Percentiles rank a stretch among this genome's conserved stretches.
These are phyloP conservation scores for Phataginus tetradactyla DNA, from an alignment of 2,797 vertebrate genomes.

Conservation along the genomic window DNA sequence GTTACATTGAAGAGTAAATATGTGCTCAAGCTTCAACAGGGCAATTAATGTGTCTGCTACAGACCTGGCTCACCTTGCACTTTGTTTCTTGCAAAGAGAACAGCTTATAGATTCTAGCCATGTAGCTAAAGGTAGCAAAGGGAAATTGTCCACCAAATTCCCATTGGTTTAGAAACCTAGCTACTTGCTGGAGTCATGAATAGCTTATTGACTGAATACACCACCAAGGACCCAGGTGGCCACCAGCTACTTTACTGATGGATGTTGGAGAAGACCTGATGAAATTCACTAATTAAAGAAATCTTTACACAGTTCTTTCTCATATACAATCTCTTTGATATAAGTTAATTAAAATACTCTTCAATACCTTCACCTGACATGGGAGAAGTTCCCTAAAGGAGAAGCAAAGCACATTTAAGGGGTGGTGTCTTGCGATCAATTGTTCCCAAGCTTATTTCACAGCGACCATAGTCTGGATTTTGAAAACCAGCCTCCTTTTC, in stretches of 20 bases:
- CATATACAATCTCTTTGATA: constrained; percentile 81
- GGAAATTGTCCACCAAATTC: constrained; percentile 76
- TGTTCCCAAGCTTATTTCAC: constrained; percentile 56
- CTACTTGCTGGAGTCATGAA: constrained; percentile 71
- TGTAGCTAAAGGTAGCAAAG: constrained; percentile 5
- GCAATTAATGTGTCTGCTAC: not conserved
- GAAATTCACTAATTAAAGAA: constrained; percentile 87
- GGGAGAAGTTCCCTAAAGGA: constrained; percentile 74
- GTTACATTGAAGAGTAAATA: constrained; percentile 41
- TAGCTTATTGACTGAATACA: constrained; percentile 79
- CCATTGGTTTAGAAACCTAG: constrained; percentile 73
- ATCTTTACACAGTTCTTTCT: constrained; percentile 82
- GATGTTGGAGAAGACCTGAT: constrained; percentile 74
- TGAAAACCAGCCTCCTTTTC: constrained; percentile 41
- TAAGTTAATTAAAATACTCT: constrained; percentile 87
- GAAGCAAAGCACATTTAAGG: constrained; percentile 64
- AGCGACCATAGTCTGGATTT: not conserved
- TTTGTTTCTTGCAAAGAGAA: constrained; percentile 66
- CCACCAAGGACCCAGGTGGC: constrained; percentile 69
- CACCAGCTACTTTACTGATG: constrained; percentile 78
- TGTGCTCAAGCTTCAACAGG: not conserved
- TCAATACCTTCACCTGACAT: constrained; percentile 80
- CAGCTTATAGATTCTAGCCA: constrained; percentile 35
- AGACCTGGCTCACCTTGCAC: constrained; percentile 37
- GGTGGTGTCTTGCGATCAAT: constrained; percentile 57